phyloP scores from a whole-genome alignment of 2,797 vertebrate species.

The Etheostoma perlongum region DNA sequence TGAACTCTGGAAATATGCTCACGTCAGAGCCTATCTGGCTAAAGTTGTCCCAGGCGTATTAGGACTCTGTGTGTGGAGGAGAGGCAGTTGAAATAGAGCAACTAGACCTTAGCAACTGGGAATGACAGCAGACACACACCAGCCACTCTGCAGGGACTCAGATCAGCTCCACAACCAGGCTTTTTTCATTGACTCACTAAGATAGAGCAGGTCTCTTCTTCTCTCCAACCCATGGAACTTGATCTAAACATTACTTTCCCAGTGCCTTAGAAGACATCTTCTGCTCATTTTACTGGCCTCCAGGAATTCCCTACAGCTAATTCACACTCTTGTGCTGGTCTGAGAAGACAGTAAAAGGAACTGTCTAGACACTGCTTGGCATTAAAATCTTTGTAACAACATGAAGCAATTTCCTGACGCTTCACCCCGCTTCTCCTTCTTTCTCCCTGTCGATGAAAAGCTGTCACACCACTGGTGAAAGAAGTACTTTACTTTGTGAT shows the following conservation, averaged over 20 bases:
- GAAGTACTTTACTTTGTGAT: background rate
- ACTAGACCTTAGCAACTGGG: slow-evolving; percentile 40
- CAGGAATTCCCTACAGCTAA: slow-evolving; percentile 26
- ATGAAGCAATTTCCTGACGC: slow-evolving; percentile 44
- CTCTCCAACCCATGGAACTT: slow-evolving; percentile 26
- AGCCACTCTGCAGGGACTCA: slow-evolving; percentile 43
- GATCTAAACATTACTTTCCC: slow-evolving; percentile 37
- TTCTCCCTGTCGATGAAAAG: background rate
- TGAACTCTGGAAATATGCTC: slow-evolving; percentile 71
- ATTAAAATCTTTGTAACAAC: slow-evolving; percentile 25
- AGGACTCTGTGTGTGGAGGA: slow-evolving; percentile 39
- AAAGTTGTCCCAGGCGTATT: slow-evolving; percentile 66
- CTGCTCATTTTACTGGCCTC: slow-evolving; percentile 31
- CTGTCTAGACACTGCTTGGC: slow-evolving; percentile 7
- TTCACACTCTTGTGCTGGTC: slow-evolving; percentile 29
- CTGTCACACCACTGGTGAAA: slow-evolving; percentile 13
- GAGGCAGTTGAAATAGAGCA: slow-evolving; percentile 57
- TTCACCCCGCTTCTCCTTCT: slow-evolving; percentile 6
- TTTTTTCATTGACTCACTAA: slow-evolving; percentile 31
- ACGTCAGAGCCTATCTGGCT: slow-evolving; percentile 67
- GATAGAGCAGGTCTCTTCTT: slow-evolving; percentile 31
- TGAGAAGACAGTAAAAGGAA: slow-evolving; percentile 15
- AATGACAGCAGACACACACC: slow-evolving; percentile 50
- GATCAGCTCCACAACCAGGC: slow-evolving; percentile 29
- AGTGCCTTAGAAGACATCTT: slow-evolving; percentile 25